These are phyloP conservation scores for Pedionomus torquatus DNA, from an alignment of 2,113 vertebrate species.

Conservation along the genomic window DNA sequence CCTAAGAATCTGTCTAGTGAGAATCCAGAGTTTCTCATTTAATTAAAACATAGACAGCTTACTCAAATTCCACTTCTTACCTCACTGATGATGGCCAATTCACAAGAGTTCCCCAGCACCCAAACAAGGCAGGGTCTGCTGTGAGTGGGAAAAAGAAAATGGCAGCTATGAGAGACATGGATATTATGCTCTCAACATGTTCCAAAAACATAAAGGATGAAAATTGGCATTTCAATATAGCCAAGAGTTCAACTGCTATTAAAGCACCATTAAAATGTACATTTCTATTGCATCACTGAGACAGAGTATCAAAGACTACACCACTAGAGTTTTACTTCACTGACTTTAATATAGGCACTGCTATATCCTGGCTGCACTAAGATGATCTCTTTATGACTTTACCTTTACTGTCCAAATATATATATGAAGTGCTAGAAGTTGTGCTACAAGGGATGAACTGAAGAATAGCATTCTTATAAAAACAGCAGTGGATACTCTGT, in stretches of 20 bases:
- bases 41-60: neutral
- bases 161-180: neutral
- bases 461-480: neutral
- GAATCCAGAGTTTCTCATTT: neutral
- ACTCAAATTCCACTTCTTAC: neutral
- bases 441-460: neutral
- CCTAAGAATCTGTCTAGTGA: neutral
- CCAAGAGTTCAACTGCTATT: slow-evolving; percentile 13
- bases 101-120: neutral
- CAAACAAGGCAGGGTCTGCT: neutral
- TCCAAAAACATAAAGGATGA: slow-evolving; percentile 35
- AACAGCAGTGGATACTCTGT: neutral
- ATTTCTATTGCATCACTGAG: slow-evolving; percentile 35
- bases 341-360: slow-evolving; percentile 5
- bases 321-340: neutral
- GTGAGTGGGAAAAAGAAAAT: neutral
- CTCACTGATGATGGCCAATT: neutral
- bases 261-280: slow-evolving; percentile 27
- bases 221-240: slow-evolving; percentile 1
- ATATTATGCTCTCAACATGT: neutral
- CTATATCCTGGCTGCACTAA: neutral
- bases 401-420: neutral
- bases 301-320: slow-evolving; percentile 44
- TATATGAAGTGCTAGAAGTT: neutral
- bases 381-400: neutral